A percentile compares a stretch with the other conserved stretches of the same genome.
These are phyloP conservation scores for Phyllotreta cruciferae DNA, from an alignment of 2,888 invertebrate species.

Conservation along the genomic window DNA sequence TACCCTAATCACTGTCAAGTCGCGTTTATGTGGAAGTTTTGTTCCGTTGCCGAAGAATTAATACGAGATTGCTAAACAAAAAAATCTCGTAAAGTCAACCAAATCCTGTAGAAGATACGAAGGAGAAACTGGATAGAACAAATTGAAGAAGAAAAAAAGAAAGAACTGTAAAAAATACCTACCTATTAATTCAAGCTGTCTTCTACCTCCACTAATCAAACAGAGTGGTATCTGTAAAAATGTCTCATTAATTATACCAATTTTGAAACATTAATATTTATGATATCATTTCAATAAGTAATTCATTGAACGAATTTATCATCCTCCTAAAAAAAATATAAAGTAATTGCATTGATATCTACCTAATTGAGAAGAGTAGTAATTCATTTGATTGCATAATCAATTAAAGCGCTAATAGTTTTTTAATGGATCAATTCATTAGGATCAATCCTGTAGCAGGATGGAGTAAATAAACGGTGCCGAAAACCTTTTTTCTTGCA, in stretches of 20 bases:
- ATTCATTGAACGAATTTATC: not conserved
- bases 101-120: too few species aligned
- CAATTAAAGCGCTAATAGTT: constrained; percentile 26
- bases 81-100: too few species aligned
- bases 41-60: not conserved
- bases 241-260: too few species aligned
- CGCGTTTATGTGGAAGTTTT: constrained; percentile 11
- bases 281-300: too few species aligned
- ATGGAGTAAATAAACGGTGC: constrained; percentile 33
- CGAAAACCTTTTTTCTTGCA: constrained; percentile 32
- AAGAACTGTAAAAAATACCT: too few species aligned
- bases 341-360: constrained; percentile 9
- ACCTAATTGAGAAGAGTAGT: constrained; percentile 1
- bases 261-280: too few species aligned
- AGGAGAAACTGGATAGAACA: not conserved
- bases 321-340: not conserved
- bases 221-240: too few species aligned
- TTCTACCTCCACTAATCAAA: too few species aligned
- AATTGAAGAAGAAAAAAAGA: not conserved
- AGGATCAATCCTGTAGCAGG: constrained; percentile 33
- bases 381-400: constrained; percentile 24
- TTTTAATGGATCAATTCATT: constrained; percentile 30
- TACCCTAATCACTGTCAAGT: constrained; percentile 28
- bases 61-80: too few species aligned
- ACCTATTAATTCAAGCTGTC: too few species aligned